Evolutionary conservation across 2,113 vertebrate species (phyloP).

Genomic region (Dipodomys merriami): DNA sequence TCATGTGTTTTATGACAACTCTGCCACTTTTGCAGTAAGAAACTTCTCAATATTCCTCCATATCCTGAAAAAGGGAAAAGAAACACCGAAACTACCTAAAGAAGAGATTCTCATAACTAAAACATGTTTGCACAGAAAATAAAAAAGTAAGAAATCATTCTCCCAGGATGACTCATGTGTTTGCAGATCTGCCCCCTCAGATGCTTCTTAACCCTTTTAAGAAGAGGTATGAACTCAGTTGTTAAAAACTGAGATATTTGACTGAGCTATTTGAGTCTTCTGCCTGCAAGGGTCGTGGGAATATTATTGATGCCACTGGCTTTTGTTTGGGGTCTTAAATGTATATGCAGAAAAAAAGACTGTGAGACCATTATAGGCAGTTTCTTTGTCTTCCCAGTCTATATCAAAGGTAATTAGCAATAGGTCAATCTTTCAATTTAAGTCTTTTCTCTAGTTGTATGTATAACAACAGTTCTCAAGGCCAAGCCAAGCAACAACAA

Average conservation of each 20-base stretch:
- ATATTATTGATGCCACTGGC: conserved; percentile 2
- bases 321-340: conserved; percentile 20
- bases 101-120: background rate
- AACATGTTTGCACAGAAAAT: background rate
- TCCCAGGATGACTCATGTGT: background rate
- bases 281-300: background rate
- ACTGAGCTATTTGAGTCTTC: background rate
- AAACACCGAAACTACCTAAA: background rate
- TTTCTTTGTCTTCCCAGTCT: background rate
- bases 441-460: conserved; percentile 22
- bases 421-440: background rate
- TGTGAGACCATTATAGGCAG: background rate
- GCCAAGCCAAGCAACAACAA: background rate
- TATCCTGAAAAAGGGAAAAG: background rate
- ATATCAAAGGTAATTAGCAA: conserved; percentile 50
- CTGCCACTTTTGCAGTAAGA: background rate
- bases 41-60: conserved; percentile 1
- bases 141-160: background rate
- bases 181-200: background rate
- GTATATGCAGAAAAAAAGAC: background rate
- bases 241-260: background rate
- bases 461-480: conserved; percentile 35
- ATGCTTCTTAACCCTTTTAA: background rate
- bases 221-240: background rate
- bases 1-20: background rate